These are phyloP conservation scores for Andrena trimmerana DNA, from an alignment of 2,888 invertebrate genomes.

Conservation along the genomic window DNA sequence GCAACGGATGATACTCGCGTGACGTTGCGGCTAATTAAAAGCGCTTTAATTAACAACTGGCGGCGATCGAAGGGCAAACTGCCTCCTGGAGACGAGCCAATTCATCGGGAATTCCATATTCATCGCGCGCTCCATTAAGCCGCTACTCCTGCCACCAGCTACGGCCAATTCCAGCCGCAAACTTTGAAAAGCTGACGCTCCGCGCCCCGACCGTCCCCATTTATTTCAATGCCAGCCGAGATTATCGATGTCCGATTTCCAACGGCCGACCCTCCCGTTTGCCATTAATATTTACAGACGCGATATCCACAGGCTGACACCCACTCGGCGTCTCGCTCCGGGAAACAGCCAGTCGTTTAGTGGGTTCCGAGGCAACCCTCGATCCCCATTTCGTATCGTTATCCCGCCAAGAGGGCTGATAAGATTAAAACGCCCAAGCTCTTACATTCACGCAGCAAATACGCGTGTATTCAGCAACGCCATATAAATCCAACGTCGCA, in stretches of 20 bases:
- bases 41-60: slow-evolving; percentile 58
- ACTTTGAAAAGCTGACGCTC: slow-evolving; percentile 59
- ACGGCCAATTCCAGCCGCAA: slow-evolving; percentile 62
- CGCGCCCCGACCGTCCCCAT: slow-evolving; percentile 36
- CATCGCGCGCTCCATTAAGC: slow-evolving; percentile 65
- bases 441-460: no score
- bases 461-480: no score
- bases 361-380: neutral
- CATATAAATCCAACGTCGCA: no score
- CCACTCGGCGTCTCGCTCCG: neutral
- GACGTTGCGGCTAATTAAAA: slow-evolving; percentile 52
- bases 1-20: slow-evolving; percentile 5
- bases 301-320: slow-evolving; percentile 18
- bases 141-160: slow-evolving; percentile 42
- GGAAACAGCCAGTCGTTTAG: neutral
- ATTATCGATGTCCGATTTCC: slow-evolving; percentile 58
- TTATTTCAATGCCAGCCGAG: slow-evolving; percentile 54
- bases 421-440: no score
- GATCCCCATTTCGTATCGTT: neutral
- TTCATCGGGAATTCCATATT: slow-evolving; percentile 66
- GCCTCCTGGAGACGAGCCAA: slow-evolving; percentile 64
- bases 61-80: slow-evolving; percentile 58
- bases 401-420: no score
- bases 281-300: slow-evolving; percentile 45
- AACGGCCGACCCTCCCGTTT: neutral